Evolutionary conservation across 1,140 invertebrate species (phyloP), one percentile per base, ranked within the genome.

Genomic region (Drosophila pruinosa): DNA sequence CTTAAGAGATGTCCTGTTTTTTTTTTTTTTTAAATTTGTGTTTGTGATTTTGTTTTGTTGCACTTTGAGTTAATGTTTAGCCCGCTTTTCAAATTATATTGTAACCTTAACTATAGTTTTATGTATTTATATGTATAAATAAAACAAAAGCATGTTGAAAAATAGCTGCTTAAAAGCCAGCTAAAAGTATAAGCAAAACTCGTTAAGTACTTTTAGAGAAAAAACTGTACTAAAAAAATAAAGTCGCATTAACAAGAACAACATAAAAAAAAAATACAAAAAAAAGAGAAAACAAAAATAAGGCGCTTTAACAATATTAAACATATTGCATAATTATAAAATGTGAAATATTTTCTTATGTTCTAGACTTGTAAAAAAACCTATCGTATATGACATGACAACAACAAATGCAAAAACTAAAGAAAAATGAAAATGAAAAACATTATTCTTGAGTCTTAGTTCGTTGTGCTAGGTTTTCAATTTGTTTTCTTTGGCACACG

Each of bases 111-210:
- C 64, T 81, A 70, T 85, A 86, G 64, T 85, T 81, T 86, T 72
- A 81, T 86, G 81, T 86, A 88, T 88, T 88, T 88, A 88, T 88
- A 81, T 86, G 81, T 86, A 88, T 75, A 86, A 86, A 85, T 61
- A 75, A 75, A 68, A 31, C 5, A 24, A 65, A 77, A 86, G 68
- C 77, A 83, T 83, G 80, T 86, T 85, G 72, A 86, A 67, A 52
- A 61, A 72, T 80, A 85, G 74, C 72, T 81, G 71, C 75, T 67
- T 73, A 64, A 78, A 74, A 78, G 69, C 75, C 70, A 67, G 85
- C 68, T 85, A 70, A 79, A 81, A 69, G 77, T 80, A 38, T 86
- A 80, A 71, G 76, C 72, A 89, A 85, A 82, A 83, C 72, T 85
- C 81, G 81, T 86, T 86, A 86, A 88, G 82, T 86, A 86, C 81